Percentiles rank a stretch among this genome's conserved stretches.
phyloP scores from a whole-genome alignment of 2,113 vertebrate species.

The Grantiella picta region DNA sequence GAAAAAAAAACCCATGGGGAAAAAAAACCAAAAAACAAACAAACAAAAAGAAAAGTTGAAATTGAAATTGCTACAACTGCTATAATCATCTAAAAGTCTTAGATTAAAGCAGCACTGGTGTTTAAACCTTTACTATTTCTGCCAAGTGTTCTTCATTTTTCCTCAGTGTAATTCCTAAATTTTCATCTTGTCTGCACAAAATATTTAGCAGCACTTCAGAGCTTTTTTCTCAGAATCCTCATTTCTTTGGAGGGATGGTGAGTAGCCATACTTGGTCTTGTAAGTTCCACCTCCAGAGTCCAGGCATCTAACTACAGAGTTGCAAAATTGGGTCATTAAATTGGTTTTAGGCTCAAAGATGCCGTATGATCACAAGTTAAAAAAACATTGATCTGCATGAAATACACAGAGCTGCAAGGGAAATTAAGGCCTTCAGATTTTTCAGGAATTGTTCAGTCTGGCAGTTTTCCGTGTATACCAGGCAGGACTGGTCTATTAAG shows the following conservation, averaged over 20 bases:
- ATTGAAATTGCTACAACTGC: neutral
- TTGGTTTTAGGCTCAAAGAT: neutral
- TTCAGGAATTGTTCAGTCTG: neutral
- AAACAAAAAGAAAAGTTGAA: neutral
- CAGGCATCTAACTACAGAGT: neutral
- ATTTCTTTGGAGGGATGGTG: neutral
- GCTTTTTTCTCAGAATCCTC: neutral
- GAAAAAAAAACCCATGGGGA: neutral
- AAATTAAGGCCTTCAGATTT: neutral
- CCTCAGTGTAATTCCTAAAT: neutral
- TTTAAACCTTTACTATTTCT: neutral
- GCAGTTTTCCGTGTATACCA: neutral
- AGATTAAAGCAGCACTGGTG: neutral
- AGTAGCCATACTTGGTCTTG: neutral
- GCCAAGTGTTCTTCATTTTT: neutral
- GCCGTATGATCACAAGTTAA: neutral
- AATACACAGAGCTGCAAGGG: neutral
- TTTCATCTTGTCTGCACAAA: neutral
- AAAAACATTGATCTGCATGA: neutral
- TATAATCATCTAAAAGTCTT: neutral
- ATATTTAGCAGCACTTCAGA: neutral
- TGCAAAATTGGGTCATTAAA: neutral
- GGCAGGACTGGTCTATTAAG: neutral
- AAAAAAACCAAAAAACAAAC: no score
- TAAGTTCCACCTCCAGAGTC: neutral